Conservation (phyloP, 2,113 vertebrate species). For the Cercocebus atys region DNA sequence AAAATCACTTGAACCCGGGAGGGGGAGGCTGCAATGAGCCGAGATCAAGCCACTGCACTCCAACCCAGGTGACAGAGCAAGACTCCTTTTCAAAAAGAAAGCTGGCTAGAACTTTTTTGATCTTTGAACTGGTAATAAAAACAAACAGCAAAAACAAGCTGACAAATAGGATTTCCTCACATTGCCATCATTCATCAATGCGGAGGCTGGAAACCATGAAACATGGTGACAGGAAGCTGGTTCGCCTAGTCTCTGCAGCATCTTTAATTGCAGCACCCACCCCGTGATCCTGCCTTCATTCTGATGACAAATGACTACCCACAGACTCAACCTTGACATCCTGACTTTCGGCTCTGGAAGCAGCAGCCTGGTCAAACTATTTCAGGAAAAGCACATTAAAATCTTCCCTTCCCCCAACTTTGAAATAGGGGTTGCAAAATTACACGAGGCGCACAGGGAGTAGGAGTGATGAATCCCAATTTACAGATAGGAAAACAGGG, state of each 20-base stretch:
- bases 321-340: background rate
- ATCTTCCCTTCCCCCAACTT: background rate
- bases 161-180: conserved; percentile 42
- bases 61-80: too few relatives aligned
- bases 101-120: conserved; percentile 7
- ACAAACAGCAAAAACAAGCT: background rate
- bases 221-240: conserved; percentile 37
- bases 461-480: too few relatives aligned
- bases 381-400: background rate
- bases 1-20: too few relatives aligned
- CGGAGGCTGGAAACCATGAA: conserved; percentile 31
- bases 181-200: background rate
- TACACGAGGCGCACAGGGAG: background rate
- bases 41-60: too few relatives aligned
- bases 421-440: background rate
- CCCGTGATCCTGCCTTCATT: background rate
- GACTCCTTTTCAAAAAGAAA: background rate
- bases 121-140: conserved; percentile 60
- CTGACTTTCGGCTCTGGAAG: too few relatives aligned
- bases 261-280: conserved; percentile 48
- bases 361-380: background rate
- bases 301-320: conserved; percentile 32
- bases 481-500: background rate
- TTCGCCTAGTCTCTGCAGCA: conserved; percentile 52
- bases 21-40: too few relatives aligned